Conservation (phyloP, 2,888 invertebrate genomes). For the Heliconius aoede region DNA sequence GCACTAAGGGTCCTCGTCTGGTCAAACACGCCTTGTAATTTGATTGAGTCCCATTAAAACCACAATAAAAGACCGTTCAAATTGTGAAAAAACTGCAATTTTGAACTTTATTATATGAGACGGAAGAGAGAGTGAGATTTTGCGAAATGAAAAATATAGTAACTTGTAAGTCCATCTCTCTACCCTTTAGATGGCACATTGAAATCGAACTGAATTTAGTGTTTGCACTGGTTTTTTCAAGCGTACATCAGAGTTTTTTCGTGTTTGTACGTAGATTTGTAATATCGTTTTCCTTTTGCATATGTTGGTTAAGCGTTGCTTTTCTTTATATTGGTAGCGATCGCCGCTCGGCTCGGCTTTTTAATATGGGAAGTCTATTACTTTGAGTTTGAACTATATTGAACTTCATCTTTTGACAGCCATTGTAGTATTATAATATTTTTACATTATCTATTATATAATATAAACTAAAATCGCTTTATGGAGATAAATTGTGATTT, state of each 20-base stretch:
- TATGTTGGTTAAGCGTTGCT: constrained; percentile 9
- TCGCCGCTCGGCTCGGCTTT: neutral
- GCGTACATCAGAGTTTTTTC: constrained; percentile 50
- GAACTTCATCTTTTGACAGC: neutral
- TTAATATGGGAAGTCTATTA: neutral
- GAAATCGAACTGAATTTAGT: constrained; percentile 65
- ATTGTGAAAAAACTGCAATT: constrained; percentile 40
- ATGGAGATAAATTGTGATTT: too few species aligned
- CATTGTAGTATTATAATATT: neutral
- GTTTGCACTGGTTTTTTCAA: constrained; percentile 66
- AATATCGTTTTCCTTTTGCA: constrained; percentile 18
- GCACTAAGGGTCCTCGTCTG: constrained; percentile 61
- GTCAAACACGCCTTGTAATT: constrained; percentile 75
- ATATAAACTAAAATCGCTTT: too few species aligned
- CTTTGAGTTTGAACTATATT: neutral
- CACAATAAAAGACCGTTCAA: constrained; percentile 37
- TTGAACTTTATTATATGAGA: constrained; percentile 47
- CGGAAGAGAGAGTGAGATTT: constrained; percentile 45
- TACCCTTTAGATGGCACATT: constrained; percentile 64
- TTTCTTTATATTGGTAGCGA: constrained; percentile 17
- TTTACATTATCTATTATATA: too few species aligned
- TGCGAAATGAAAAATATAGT: constrained; percentile 18
- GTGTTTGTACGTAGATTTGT: constrained; percentile 30
- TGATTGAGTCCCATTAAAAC: constrained; percentile 66
- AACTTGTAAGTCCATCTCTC: constrained; percentile 55